Conservation (phyloP, 1,140 invertebrate genomes). For the Procambarus clarkii region DNA sequence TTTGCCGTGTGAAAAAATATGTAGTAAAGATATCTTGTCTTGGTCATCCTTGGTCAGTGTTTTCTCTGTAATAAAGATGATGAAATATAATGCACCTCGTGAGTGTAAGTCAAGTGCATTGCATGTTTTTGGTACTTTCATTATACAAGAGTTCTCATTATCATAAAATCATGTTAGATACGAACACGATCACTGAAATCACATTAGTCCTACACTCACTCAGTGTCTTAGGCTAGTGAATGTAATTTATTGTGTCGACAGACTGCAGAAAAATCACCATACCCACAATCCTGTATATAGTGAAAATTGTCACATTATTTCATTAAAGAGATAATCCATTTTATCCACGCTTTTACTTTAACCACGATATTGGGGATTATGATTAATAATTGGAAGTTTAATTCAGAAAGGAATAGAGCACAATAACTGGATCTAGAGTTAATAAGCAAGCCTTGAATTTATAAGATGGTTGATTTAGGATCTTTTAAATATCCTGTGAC, state of each 20-base stretch:
- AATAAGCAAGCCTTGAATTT: too few relatives aligned
- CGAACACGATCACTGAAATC: not conserved
- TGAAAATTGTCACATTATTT: constrained; percentile 16
- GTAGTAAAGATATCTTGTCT: not conserved
- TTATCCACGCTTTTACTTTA: not conserved
- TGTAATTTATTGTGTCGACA: constrained; percentile 14
- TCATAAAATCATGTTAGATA: not conserved
- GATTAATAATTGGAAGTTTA: too few relatives aligned
- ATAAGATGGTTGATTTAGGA: too few relatives aligned
- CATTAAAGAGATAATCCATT: constrained; percentile 15
- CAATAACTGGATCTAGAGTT: too few relatives aligned
- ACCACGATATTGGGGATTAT: not conserved
- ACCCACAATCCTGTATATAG: constrained; percentile 11
- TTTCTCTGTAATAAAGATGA: not conserved
- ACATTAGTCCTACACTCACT: not conserved
- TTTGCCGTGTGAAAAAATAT: not conserved
- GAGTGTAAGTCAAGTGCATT: constrained; percentile 9
- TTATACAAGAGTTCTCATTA: not conserved
- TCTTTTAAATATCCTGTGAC: too few relatives aligned
- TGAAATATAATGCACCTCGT: constrained; percentile 9
- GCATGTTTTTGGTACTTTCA: constrained; percentile 12
- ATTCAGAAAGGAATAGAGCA: too few relatives aligned
- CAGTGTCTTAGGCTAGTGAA: constrained; percentile 8
- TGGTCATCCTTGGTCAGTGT: constrained; percentile 3
- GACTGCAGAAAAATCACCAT: constrained; percentile 11